Base-by-base conservation (phyloP, 1,140 invertebrate genomes). In the Trichomalopsis sarcophagae region DNA sequence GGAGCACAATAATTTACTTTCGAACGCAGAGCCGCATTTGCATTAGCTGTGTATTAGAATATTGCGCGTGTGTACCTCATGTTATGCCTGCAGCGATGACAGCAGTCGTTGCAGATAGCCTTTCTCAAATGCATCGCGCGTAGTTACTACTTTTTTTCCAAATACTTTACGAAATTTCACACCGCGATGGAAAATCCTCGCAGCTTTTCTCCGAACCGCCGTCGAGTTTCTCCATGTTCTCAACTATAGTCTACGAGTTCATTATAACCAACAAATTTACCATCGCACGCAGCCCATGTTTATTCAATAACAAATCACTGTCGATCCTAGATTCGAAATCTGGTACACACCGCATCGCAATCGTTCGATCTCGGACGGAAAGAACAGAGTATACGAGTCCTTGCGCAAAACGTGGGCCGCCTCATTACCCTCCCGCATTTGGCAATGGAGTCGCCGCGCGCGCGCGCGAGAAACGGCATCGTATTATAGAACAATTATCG, bases 51-150 rank as follows among this genome's bases (percentile, higher is more conserved):
- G 30, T 13, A 71, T 50, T 55, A 73, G n/a, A 75, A 76, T 75
- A 73, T 73, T 75, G 71, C 71, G 71, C 71, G 27, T 75, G 33
- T 50, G 27, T 84, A 84, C 83, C 83, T 84, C 30, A 44, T 11
- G 69, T 74, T 55, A 2, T 80, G 68, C 23, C 30, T 79, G n/a
- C 83, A 84, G 76, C 83, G 76, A 17, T n/a, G 27, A 50, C 83
- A 84, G 77, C 83, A 84, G n/a, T 71, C 62, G 5, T 62, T 47
- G 50, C 33, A 80, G 6, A 44, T 21, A 1, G 68, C 21, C 9
- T 73, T 73, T 30, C 75, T 84, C 55, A 78, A 33, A n/a, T 84
- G 27, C 73, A 75, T 82, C 50, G 23, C 40, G 17, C 44, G 36
- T 44, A 27, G 27, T 27, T 27, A 27, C 27, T 55, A 1, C 1